A percentile compares a stretch with the other conserved stretches of the same genome.
Conservation (phyloP, 1,140 invertebrate genomes). For the Cryptotermes secundus region DNA sequence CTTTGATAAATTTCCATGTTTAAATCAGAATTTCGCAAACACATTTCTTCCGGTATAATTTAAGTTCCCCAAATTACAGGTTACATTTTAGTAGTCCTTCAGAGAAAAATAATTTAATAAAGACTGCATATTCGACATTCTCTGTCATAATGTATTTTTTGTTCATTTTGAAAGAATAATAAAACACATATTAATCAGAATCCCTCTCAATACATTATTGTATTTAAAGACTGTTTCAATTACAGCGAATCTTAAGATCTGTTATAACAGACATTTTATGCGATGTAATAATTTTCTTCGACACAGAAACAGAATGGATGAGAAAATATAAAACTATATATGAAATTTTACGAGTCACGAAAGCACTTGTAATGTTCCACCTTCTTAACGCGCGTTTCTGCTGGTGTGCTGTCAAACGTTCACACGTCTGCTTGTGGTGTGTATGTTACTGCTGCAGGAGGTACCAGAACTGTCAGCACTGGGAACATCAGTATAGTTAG, state of each 20-base stretch:
- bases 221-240: neutral
- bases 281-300: neutral
- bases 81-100: neutral
- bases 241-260: neutral
- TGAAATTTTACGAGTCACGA: neutral
- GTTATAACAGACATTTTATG: neutral
- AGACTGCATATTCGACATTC: neutral
- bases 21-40: neutral
- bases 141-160: neutral
- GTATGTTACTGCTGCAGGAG: slow-evolving; percentile 5
- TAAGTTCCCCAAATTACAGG: neutral
- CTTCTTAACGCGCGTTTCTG: neutral
- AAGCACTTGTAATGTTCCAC: neutral
- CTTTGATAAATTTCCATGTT: neutral
- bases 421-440: slow-evolving; percentile 4
- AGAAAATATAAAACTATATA: neutral
- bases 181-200: neutral
- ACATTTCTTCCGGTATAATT: slow-evolving; percentile 11
- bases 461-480: neutral
- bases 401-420: slow-evolving; percentile 1
- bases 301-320: neutral
- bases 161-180: neutral
- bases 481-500: slow-evolving; percentile 19
- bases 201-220: neutral
- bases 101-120: neutral